These are phyloP conservation scores for Cremastinae sp. DNA, from an alignment of 2,888 invertebrate species.

Conservation along the genomic window DNA sequence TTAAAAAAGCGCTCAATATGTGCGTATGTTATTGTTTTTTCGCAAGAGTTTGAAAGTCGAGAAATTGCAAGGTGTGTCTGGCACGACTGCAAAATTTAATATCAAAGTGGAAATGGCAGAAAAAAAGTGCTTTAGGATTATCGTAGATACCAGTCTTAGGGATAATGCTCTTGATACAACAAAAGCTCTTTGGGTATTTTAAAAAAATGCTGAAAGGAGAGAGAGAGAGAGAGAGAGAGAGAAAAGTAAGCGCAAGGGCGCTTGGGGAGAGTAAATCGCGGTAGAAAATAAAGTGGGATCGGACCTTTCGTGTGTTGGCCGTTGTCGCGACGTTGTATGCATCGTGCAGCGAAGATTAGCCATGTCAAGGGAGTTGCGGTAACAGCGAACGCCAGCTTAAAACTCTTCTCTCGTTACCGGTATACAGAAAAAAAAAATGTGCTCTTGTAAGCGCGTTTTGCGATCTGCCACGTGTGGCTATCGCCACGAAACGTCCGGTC, in stretches of 20 bases:
- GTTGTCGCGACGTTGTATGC: neutral
- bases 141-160: too few relatives aligned
- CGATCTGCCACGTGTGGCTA: constrained; percentile 51
- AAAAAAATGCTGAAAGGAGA: too few relatives aligned
- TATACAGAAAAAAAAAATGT: constrained; percentile 48
- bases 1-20: neutral
- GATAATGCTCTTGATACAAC: too few relatives aligned
- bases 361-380: constrained; percentile 16
- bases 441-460: constrained; percentile 56
- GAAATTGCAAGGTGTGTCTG: too few relatives aligned
- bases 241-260: neutral
- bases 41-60: too few relatives aligned
- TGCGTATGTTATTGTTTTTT: neutral
- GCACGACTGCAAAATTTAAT: too few relatives aligned
- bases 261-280: neutral
- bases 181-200: too few relatives aligned
- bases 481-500: constrained; percentile 50
- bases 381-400: neutral
- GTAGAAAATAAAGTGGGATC: neutral
- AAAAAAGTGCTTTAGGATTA: too few relatives aligned
- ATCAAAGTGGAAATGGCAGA: too few relatives aligned
- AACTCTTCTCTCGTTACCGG: constrained; percentile 21
- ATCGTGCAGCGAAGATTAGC: constrained; percentile 9
- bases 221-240: too few relatives aligned
- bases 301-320: neutral